Evolutionary conservation across 2,888 invertebrate genomes (phyloP).

Genomic region (Tribolium freemani): DNA sequence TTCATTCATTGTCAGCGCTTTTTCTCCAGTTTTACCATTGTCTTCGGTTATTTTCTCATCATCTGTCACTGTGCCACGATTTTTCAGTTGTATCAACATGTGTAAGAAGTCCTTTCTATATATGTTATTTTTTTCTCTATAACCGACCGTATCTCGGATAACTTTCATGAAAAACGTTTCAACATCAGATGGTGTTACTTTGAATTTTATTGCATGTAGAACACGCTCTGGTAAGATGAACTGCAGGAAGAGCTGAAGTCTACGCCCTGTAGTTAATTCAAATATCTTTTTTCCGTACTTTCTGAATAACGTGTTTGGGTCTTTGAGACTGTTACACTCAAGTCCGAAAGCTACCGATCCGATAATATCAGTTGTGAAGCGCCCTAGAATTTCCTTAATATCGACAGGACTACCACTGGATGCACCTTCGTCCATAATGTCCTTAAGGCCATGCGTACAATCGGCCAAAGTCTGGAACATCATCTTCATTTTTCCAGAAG

Average conservation of each 20-base stretch:
- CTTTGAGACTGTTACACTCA: constrained; percentile 71
- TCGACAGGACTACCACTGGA: constrained; percentile 35
- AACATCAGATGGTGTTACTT: constrained; percentile 29
- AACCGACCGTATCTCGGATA: constrained; percentile 66
- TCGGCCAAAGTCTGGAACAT: constrained; percentile 58
- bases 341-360: constrained; percentile 73
- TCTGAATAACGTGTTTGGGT: constrained; percentile 69
- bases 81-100: constrained; percentile 69
- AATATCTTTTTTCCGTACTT: constrained; percentile 50
- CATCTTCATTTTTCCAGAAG: constrained; percentile 56
- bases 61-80: constrained; percentile 57
- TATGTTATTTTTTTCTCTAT: constrained; percentile 67
- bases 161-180: constrained; percentile 67
- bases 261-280: background rate
- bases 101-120: constrained; percentile 72
- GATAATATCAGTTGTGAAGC: constrained; percentile 70
- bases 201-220: constrained; percentile 13
- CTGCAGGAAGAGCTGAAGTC: background rate
- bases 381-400: constrained; percentile 69
- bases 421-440: constrained; percentile 45
- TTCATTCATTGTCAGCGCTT: constrained; percentile 42
- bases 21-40: constrained; percentile 4
- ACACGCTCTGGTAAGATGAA: constrained; percentile 3
- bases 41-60: constrained; percentile 46
- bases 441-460: constrained; percentile 44